Evolutionary conservation across 2,888 invertebrate genomes (phyloP).

Genomic region (Diarsia rubi): DNA sequence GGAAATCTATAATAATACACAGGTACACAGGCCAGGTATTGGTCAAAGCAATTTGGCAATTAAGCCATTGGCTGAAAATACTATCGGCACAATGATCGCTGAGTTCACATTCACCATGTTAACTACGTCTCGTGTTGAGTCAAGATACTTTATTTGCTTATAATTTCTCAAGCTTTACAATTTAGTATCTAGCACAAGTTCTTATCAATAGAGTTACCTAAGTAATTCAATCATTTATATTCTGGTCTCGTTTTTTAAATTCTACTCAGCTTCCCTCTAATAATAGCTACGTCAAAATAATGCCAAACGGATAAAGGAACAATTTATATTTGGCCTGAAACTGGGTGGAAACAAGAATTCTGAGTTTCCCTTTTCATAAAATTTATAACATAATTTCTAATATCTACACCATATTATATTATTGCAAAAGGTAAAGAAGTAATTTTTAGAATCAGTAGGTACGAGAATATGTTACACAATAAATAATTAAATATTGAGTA

Average conservation of each 20-base stretch:
- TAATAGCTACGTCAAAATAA: slow-evolving; percentile 30
- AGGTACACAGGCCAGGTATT: too few relatives aligned
- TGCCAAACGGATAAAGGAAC: slow-evolving; percentile 10
- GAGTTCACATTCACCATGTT: too few relatives aligned
- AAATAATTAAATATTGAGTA: too few relatives aligned
- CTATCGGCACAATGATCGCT: too few relatives aligned
- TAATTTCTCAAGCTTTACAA: background rate
- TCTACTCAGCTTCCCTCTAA: slow-evolving; percentile 12
- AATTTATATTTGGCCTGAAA: slow-evolving; percentile 18
- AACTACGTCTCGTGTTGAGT: too few relatives aligned
- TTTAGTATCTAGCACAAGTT: background rate
- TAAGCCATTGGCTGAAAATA: too few relatives aligned
- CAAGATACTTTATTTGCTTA: too few relatives aligned
- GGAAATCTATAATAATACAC: too few relatives aligned
- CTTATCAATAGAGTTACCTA: background rate
- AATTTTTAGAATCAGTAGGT: background rate
- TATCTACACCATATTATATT: background rate
- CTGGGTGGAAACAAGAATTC: slow-evolving; percentile 4
- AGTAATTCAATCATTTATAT: background rate
- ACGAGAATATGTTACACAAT: background rate
- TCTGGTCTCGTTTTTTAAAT: slow-evolving; percentile 16
- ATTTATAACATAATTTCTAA: background rate
- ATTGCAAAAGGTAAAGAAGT: background rate
- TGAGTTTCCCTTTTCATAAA: background rate
- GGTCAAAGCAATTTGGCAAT: too few relatives aligned